A percentile compares a stretch with the other conserved stretches of the same genome.
Evolutionary conservation across 1,140 invertebrate genomes (phyloP).

Genomic region (Brevipalpus yothersi): DNA sequence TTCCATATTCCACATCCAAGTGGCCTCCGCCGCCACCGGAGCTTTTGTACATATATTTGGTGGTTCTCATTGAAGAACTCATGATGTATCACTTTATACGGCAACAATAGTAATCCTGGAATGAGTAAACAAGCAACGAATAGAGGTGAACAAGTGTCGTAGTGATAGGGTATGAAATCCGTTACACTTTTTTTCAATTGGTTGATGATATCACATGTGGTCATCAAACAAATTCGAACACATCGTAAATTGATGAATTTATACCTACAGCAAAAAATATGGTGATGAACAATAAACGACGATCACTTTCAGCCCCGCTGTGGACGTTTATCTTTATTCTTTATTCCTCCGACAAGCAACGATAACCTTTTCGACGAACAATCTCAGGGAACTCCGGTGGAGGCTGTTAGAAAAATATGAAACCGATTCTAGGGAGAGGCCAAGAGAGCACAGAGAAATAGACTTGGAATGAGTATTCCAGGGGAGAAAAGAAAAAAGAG

Average conservation of each 20-base stretch:
- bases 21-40: conserved; percentile 45
- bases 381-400: no score
- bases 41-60: conserved; percentile 67
- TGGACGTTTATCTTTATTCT: no score
- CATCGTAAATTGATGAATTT: not conserved
- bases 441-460: no score
- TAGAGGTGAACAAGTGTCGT: not conserved
- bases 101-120: not conserved
- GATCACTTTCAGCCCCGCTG: no score
- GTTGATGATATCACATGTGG: not conserved
- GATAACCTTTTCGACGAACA: no score
- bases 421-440: no score
- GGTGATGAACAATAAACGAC: no score
- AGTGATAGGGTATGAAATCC: not conserved
- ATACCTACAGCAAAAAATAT: not conserved
- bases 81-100: not conserved
- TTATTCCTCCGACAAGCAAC: no score
- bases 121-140: not conserved
- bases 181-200: not conserved
- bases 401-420: no score
- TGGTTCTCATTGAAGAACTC: conserved; percentile 33
- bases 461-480: no score
- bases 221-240: not conserved
- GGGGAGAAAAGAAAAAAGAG: no score
- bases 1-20: conserved; percentile 75